phyloP scores from a whole-genome alignment of 1,140 invertebrate genomes.

The Linepithema humile region DNA sequence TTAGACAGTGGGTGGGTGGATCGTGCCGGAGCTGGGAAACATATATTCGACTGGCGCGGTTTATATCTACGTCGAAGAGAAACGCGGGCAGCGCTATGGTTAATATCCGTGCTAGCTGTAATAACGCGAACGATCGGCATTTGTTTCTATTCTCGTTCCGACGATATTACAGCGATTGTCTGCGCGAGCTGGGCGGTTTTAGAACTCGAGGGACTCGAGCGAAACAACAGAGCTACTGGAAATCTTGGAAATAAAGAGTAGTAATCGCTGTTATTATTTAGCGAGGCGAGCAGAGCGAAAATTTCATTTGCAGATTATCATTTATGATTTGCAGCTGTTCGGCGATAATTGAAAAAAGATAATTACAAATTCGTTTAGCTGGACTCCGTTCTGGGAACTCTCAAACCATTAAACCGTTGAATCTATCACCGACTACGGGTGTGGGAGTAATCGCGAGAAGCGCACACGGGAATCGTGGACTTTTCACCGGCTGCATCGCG shows the following conservation, averaged over 20 bases:
- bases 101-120: slow-evolving; percentile 28
- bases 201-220: background rate
- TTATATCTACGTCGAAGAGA: slow-evolving; percentile 21
- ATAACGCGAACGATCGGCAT: slow-evolving; percentile 50
- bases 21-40: background rate
- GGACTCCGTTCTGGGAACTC: background rate
- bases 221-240: background rate
- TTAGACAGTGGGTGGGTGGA: background rate
- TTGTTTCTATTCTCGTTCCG: slow-evolving; percentile 26
- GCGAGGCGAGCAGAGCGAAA: background rate
- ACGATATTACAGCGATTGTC: slow-evolving; percentile 13
- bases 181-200: background rate
- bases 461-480: slow-evolving; percentile 24
- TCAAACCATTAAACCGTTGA: background rate
- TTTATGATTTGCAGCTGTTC: background rate
- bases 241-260: background rate
- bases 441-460: slow-evolving; percentile 17
- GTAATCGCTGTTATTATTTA: background rate
- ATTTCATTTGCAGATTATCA: background rate
- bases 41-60: slow-evolving; percentile 1
- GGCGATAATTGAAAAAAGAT: background rate
- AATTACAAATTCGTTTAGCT: background rate
- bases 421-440: no score
- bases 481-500: slow-evolving; percentile 27
- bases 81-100: background rate